Percentiles rank a stretch among this genome's conserved stretches.
These are phyloP conservation scores for Macrotus californicus DNA, from an alignment of 2,113 vertebrate genomes.

Conservation along the genomic window DNA sequence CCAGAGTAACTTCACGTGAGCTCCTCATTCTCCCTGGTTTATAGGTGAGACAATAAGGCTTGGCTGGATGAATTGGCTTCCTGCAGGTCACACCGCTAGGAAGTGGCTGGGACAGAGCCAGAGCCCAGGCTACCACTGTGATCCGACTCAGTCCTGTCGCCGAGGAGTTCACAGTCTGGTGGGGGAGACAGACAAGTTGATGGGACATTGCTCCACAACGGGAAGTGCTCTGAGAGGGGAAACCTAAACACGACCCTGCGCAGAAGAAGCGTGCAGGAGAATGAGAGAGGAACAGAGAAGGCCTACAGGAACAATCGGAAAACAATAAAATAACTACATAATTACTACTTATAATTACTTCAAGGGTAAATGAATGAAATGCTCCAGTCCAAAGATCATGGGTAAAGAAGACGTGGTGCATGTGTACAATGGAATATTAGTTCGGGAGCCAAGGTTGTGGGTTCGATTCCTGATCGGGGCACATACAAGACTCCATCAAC, in stretches of 20 bases:
- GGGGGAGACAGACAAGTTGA: background rate
- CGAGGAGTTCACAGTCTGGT: background rate
- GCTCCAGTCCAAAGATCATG: background rate
- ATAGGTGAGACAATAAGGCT: background rate
- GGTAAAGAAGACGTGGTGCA: background rate
- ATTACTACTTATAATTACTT: too few species aligned
- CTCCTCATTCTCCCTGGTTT: background rate
- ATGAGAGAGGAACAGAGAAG: background rate
- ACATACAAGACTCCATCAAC: too few species aligned
- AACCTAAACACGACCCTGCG: background rate
- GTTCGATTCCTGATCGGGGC: too few species aligned
- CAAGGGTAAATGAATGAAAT: background rate
- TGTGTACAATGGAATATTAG: background rate
- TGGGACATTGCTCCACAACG: rapidly evolving
- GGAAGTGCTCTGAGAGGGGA: background rate
- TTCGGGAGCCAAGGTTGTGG: too few species aligned
- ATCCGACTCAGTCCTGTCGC: background rate
- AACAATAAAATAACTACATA: background rate
- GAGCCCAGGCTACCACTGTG: rapidly evolving
- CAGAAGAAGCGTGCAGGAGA: background rate
- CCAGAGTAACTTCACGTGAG: background rate
- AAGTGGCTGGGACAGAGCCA: background rate
- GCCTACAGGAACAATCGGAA: background rate
- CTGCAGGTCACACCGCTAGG: rapidly evolving
- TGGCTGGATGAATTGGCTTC: rapidly evolving